Evolutionary conservation across 1,140 invertebrate genomes (phyloP).

Genomic region (Trichonephila clavata): DNA sequence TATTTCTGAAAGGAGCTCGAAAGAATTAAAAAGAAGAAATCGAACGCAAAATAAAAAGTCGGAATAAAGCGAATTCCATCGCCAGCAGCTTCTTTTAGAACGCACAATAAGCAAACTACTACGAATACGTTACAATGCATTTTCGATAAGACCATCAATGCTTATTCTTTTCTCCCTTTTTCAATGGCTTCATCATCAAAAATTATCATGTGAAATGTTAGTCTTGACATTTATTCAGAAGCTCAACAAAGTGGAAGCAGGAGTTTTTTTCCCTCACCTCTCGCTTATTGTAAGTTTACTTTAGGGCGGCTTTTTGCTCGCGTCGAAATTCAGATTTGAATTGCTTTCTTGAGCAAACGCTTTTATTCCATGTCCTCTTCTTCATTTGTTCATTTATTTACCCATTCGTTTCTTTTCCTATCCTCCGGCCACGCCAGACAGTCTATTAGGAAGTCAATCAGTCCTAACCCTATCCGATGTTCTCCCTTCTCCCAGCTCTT

Average conservation of each 20-base stretch:
- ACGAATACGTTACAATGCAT: neutral
- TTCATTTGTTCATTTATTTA: constrained; percentile 44
- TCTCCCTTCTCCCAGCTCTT: constrained; percentile 46
- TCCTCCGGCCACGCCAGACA: constrained; percentile 53
- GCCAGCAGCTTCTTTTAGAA: neutral
- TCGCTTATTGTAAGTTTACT: constrained; percentile 44
- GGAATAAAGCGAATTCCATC: neutral
- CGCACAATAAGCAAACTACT: neutral
- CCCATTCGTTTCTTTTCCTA: constrained; percentile 56
- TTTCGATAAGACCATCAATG: constrained; percentile 26
- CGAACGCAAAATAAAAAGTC: neutral
- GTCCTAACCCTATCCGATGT: constrained; percentile 67
- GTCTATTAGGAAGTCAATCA: constrained; percentile 70
- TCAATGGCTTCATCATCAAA: constrained; percentile 23
- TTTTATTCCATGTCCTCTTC: constrained; percentile 19
- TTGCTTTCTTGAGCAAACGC: constrained; percentile 52
- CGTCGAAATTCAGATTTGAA: constrained; percentile 60
- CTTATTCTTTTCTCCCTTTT: constrained; percentile 2
- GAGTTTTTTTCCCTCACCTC: neutral
- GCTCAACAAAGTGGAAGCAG: constrained; percentile 36
- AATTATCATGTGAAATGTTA: constrained; percentile 39
- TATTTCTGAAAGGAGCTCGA: neutral
- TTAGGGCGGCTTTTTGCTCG: neutral
- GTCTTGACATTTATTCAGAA: constrained; percentile 51
- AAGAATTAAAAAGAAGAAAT: neutral